Evolutionary conservation across 2,113 vertebrate genomes (phyloP), one percentile per base, ranked within the genome.

Genomic region (Myrmecophaga tridactyla): DNA sequence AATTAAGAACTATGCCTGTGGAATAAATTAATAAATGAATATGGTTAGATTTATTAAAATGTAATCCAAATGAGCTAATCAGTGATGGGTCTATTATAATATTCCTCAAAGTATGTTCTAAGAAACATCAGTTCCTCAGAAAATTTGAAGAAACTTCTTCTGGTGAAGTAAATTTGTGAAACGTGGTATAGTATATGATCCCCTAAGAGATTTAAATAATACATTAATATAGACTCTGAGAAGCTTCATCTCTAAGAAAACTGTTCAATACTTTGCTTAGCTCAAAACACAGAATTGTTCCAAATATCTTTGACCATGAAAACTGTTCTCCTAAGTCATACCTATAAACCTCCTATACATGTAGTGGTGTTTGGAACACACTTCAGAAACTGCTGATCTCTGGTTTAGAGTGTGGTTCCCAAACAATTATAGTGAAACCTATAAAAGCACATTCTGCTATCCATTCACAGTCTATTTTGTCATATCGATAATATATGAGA

Each of bases 301-400:
- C 67, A 87, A 93, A 89, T 80, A 31, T 69, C 48, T 92, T 80
- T 88, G 81, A 85, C 43, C 56, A 69, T 77, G 80, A 96, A 92
- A 78, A 17, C 12, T 78, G 25, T 92, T 94, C 36, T 80, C 25
- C 46, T 39, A n/a, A 86, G 81, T 63, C 94, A 94, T 92, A 87
- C 12, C 67, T 94, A 90, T 92, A 85, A 92, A 85, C 84, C 67
- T 90, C 87, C 81, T 39, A 84, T 80, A 96, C 90, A 81, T 81
- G 88, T 41, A 91, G 3, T 73, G 31, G 80, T 90, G 75, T 84
- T 89, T 90, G 65, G 87, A 89, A 92, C 5, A 76, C 51, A 75
- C 51, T 90, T 89, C 63, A 89, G 75, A 77, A 96, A 94, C 41
- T 88, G 77, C 58, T 90, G 51, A 92, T 77, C 60, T 90, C 48